Conservation (phyloP, 2,888 invertebrate genomes). For the Drosophila mayaguana region DNA sequence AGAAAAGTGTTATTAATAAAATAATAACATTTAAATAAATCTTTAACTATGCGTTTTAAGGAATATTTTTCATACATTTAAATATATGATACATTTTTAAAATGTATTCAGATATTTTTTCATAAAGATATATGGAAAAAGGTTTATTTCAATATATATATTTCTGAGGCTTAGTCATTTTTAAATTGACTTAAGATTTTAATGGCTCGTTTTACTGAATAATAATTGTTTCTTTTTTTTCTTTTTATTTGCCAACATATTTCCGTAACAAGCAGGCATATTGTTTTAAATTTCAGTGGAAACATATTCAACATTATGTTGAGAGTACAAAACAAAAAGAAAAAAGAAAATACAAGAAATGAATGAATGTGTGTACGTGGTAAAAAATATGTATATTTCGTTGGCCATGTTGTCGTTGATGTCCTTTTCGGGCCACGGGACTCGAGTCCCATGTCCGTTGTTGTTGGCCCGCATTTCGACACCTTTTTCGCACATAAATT, state of each 20-base stretch:
- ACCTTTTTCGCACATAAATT: conserved; percentile 75
- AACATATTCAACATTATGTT: conserved; percentile 19
- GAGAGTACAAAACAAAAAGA: not conserved
- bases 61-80: too few species aligned
- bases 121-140: too few species aligned
- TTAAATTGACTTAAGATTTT: not conserved
- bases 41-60: too few species aligned
- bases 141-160: too few species aligned
- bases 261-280: not conserved
- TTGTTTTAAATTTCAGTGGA: conserved; percentile 9
- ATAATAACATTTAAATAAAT: not conserved
- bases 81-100: too few species aligned
- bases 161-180: not conserved
- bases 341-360: not conserved
- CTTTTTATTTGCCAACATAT: not conserved
- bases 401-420: conserved; percentile 34
- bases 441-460: conserved; percentile 40
- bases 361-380: conserved; percentile 5
- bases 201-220: not conserved
- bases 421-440: conserved; percentile 35
- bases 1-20: not conserved
- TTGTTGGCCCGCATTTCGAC: conserved; percentile 61
- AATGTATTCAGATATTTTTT: too few species aligned
- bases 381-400: conserved; percentile 37
- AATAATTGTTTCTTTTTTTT: not conserved